Base-by-base conservation (phyloP, 2,888 invertebrate species). In the Barypeithes pellucidus region DNA sequence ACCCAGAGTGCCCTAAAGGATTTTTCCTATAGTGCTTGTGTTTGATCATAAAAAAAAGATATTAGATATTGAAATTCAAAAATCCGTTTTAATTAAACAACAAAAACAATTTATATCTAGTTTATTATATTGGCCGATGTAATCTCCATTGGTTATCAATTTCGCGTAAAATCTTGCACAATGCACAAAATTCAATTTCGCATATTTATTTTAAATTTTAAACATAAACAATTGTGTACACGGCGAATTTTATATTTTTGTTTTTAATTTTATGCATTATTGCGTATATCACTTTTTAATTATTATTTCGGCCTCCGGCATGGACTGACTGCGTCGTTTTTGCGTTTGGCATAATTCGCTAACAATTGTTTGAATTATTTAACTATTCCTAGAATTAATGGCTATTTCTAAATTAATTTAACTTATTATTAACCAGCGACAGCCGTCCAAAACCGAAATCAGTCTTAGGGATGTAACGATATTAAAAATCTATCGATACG, bases 151-250 rank as follows among this genome's bases (percentile, higher is more conserved):
- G 24, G 22, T 24, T 24, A 50, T 50, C 5, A 50, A 50, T n/a
- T 22, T 24, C 22, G 20, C 22, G 20, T 50, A 5, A 50, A 50
- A 50, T 50, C 50, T 50, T 50, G 22, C 50, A n/a, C n/a, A 47
- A 18, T 47, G 47, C 11, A 11, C 47, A 16, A 47, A 50, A 50
- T 50, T 50, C 24, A 24, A 50, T 24, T 50, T 50, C 5, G 20
- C 22, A 3, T 50, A 50, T 50, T 50, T 50, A 50, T 50, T 50
- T 50, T 22, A 24, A 50, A 50, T 50, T 47, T 50, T n/a, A 50
- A 50, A n/a, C 12, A 24, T 18, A 50, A 24, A 50, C 22, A 22
- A 11, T 24, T 1, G 20, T 20, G 20, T 12, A 16, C 16, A 43
- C 11, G 12, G 22, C 11, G 24, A 24, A 50, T 50, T 22, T 50